Base-by-base conservation (phyloP, 2,113 vertebrate species). In the Epinephelus lanceolatus region DNA sequence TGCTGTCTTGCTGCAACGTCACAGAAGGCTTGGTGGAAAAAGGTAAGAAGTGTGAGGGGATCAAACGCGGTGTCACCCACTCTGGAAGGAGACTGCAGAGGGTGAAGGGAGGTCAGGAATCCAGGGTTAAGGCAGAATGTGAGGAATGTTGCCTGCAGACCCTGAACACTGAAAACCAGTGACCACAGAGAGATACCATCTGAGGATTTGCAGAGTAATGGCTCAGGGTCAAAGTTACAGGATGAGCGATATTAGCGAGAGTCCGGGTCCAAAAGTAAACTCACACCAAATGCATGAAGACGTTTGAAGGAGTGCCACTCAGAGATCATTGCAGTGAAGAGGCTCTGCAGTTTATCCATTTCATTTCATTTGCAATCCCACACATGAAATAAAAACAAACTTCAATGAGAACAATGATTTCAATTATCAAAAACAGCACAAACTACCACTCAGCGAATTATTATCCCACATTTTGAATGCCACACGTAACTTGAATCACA, bases 131-230 rank as follows among this genome's bases (percentile, higher is more conserved):
- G 72, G 86, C 85, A 89, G 89, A 91, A 94, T 87, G 76, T 11
- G 27, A 81, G 85, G 89, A 94, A 94, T 94, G 85, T 87, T 84
- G 76, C 88, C 84, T 85, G 63, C 51, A 90, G 91, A 90, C 76
- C 42, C 83, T 68, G 49, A 85, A 78, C 75, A 51, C 67, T 57
- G 55, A 76, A 76, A 85, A 78, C 70, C 63, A 67, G 56, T 6
- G 14, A 71, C 78, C 78, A 66, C 15, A 33, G 19, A 57, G 65
- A 78, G 85, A 88, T 81, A 55, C 25, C 51, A 81, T 88, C 78
- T 67, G 2, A 69, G 30, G 78, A 75, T 68, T 27, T 80, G 73
- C 74, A 86, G 83, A 72, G 56, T 42, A 87, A 82, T 84, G 71
- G 59, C 68, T 57, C n/a, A 49, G 71, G 74, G 89, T 93, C 88